phyloP scores from a whole-genome alignment of 2,888 invertebrate species.

The Xestia rhomboidea region DNA sequence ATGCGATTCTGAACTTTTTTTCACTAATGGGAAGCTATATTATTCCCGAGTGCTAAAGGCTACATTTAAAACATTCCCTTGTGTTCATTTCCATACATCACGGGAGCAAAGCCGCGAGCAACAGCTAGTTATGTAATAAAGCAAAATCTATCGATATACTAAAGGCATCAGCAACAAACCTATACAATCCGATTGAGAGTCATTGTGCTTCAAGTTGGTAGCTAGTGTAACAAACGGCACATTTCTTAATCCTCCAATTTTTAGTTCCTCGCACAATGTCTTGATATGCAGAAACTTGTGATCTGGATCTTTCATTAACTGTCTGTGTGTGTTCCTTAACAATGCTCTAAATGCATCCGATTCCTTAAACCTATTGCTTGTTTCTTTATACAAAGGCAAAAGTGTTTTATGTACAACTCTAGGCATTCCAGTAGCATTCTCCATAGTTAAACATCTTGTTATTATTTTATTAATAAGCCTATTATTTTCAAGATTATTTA shows the following conservation, averaged over 20 bases:
- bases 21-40: too few relatives aligned
- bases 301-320: conserved; percentile 71
- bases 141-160: neutral
- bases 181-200: neutral
- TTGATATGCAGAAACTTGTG: conserved; percentile 78
- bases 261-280: conserved; percentile 75
- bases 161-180: conserved; percentile 19
- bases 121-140: neutral
- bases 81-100: too few relatives aligned
- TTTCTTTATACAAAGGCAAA: conserved; percentile 70
- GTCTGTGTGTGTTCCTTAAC: conserved; percentile 65
- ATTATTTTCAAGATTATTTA: conserved; percentile 64
- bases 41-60: too few relatives aligned
- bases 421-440: conserved; percentile 74
- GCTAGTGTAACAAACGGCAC: conserved; percentile 75
- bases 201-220: conserved; percentile 53
- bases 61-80: too few relatives aligned
- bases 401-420: conserved; percentile 75
- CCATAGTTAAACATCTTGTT: conserved; percentile 72
- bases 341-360: conserved; percentile 70
- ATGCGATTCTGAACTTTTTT: too few relatives aligned
- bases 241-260: conserved; percentile 67
- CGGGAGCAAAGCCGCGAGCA: too few relatives aligned
- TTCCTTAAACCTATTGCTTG: conserved; percentile 69
- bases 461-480: conserved; percentile 73